Base-by-base conservation (phyloP, 2,888 invertebrate genomes). In the Meiosimyza decipiens region DNA sequence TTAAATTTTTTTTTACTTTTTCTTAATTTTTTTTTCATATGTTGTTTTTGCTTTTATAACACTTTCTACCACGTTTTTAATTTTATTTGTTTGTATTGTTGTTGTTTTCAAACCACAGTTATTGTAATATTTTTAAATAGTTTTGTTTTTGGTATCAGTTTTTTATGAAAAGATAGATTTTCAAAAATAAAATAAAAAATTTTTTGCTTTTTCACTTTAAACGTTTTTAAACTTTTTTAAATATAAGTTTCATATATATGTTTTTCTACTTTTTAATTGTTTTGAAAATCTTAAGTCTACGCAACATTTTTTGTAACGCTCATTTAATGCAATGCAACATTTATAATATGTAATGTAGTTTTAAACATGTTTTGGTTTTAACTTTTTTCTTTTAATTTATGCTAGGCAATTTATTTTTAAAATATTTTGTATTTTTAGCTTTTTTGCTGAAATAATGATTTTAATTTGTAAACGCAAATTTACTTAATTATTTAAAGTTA, bases 121-220 rank as follows among this genome's bases (percentile, higher is more conserved):
- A 84, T 84, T 84, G 84, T 84, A 84, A 84, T 84, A 83, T 84
- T 82, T 82, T 67, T 80, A 75, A 28, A 51, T 54, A 40, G 18
- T 50, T 78, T 68, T 74, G 77, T 81, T 79, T 79, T 76, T 75
- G 70, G 68, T 74, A 75, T 75, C 76, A 71, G 73, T 76, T 68
- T 68, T 75, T 66, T 76, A 64, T 28, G 64, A 57, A 64, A 33
- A 60, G 60, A 60, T 57, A 59, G 16, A 60, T 33, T 55, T 28
- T n/a, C 47, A 65, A 71, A 54, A 54, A 66, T 51, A 64, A 51
- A 50, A 50, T 64, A 40, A 16, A 67, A 67, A 54, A 67, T 67
- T 68, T 60, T 65, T 50, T 47, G 54, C 62, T 66, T 66, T 50
- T 55, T 72, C 16, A 18, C 51, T 50, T 68, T 55, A 60, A 57